Evolutionary conservation across 2,888 invertebrate species (phyloP).

Genomic region (Nomada lathburiana): DNA sequence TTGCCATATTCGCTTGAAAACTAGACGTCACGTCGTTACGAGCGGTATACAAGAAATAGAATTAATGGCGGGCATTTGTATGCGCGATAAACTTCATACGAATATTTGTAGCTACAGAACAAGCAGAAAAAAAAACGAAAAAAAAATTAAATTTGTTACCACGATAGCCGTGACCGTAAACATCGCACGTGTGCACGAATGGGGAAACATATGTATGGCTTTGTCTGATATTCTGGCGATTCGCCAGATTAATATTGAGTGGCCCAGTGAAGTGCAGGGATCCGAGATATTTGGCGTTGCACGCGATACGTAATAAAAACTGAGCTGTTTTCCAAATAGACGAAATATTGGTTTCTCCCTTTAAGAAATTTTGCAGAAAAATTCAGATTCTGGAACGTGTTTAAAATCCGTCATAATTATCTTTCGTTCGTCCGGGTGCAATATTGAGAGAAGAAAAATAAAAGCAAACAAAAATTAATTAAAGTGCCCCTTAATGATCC

Average conservation of each 20-base stretch:
- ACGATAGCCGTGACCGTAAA: not conserved
- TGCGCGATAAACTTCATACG: not conserved
- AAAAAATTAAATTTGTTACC: not conserved
- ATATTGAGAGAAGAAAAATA: not conserved
- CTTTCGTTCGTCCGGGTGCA: no score
- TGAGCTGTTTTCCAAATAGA: no score
- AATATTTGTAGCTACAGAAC: no score
- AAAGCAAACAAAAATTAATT: not conserved
- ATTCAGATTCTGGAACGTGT: no score
- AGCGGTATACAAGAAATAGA: not conserved
- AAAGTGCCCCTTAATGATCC: not conserved
- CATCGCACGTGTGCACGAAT: not conserved
- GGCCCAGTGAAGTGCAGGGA: constrained; percentile 29
- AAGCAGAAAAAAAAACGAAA: no score
- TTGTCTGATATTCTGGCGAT: constrained; percentile 29
- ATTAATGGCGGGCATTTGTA: not conserved
- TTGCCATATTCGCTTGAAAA: no score
- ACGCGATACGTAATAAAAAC: not conserved
- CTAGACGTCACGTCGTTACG: no score
- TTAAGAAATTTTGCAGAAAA: no score
- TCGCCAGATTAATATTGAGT: constrained; percentile 54
- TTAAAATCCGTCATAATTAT: no score
- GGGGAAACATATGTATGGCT: constrained; percentile 7
- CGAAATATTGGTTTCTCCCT: no score
- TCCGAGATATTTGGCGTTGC: constrained; percentile 20